A percentile compares a stretch with the other conserved stretches of the same genome.
phyloP scores from a whole-genome alignment of 2,113 vertebrate genomes.

The Vimba vimba region DNA sequence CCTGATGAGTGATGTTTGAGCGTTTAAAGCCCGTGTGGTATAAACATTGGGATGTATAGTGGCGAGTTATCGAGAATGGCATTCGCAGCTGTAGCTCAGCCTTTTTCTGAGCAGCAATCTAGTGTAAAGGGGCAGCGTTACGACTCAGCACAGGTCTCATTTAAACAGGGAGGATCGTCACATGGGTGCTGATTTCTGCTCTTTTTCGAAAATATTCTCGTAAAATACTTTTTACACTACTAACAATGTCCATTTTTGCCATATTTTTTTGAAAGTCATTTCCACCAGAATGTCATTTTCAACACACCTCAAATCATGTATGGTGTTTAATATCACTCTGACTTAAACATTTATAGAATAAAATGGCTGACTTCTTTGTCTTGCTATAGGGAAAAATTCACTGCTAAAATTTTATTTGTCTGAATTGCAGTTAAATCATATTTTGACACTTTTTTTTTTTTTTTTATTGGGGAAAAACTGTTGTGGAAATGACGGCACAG shows the following conservation, averaged over 20 bases:
- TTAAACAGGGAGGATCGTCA: neutral
- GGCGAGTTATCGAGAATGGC: conserved; percentile 53
- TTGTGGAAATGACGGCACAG: too few species aligned
- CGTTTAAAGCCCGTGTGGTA: conserved; percentile 61
- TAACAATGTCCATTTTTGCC: neutral
- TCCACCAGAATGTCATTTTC: neutral
- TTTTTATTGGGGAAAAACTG: too few species aligned
- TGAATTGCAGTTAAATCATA: neutral
- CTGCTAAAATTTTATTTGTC: neutral
- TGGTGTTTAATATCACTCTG: neutral
- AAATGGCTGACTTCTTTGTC: neutral
- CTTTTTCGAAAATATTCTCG: neutral
- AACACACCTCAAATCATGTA: neutral
- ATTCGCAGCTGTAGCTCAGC: conserved; percentile 71
- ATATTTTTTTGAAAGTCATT: neutral
- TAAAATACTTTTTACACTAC: neutral
- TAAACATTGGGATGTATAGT: conserved; percentile 64
- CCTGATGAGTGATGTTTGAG: conserved; percentile 65
- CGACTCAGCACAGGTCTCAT: conserved; percentile 23
- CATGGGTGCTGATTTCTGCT: neutral
- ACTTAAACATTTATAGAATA: neutral
- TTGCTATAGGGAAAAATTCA: neutral
- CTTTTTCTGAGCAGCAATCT: conserved; percentile 67
- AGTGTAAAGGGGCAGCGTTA: conserved; percentile 53
- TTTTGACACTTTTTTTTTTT: too few species aligned